Evolutionary conservation across 2,113 vertebrate species (phyloP).

Genomic region (Uria lomvia): DNA sequence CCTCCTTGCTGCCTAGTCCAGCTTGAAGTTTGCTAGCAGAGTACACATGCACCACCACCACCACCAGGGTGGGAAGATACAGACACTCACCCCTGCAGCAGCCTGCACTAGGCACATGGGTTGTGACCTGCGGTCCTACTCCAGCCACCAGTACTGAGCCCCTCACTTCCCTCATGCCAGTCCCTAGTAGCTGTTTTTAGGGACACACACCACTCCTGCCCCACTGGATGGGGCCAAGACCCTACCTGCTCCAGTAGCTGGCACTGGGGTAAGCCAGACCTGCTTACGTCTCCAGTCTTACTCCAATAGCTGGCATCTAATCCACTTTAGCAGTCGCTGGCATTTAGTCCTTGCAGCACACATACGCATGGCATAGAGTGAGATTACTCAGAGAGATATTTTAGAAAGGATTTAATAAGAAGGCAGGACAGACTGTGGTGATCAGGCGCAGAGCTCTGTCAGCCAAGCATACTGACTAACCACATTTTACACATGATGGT

Average conservation of each 20-base stretch:
- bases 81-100: not conserved
- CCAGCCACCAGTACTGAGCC: not conserved
- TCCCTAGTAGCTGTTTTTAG: not conserved
- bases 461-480: fast-evolving
- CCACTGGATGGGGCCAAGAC: not conserved
- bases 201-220: fast-evolving
- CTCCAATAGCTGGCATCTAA: not conserved
- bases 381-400: not conserved
- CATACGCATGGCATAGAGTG: not conserved
- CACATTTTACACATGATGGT: fast-evolving
- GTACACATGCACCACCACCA: too few relatives aligned
- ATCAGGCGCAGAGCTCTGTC: fast-evolving
- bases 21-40: not conserved
- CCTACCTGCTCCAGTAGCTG: not conserved
- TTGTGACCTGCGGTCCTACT: not conserved
- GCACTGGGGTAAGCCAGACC: not conserved
- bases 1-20: not conserved
- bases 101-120: not conserved
- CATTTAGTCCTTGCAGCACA: not conserved
- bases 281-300: not conserved
- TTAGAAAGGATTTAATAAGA: not conserved
- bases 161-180: not conserved
- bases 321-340: not conserved
- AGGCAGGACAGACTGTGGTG: not conserved
- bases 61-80: too few relatives aligned